Conservation (phyloP, 2,888 invertebrate genomes). For the Apotomis turbidana region DNA sequence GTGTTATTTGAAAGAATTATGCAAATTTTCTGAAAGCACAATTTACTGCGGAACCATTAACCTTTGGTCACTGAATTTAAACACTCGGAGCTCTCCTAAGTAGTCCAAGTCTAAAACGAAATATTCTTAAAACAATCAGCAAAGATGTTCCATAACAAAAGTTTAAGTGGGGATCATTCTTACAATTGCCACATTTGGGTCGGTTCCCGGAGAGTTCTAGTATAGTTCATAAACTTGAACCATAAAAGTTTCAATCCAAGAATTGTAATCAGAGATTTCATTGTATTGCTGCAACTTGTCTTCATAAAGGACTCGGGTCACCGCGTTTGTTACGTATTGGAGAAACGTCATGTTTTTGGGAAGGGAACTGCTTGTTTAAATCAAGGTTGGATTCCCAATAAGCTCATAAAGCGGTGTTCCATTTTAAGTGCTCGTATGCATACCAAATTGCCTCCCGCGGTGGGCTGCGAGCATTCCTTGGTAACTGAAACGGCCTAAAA, state of each 20-base stretch:
- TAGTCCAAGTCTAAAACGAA: slow-evolving; percentile 13
- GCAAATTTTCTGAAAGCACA: slow-evolving; percentile 12
- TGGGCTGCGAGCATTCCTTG: slow-evolving; percentile 32
- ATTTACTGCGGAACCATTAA: slow-evolving; percentile 10
- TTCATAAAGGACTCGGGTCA: slow-evolving; percentile 3
- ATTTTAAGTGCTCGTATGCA: slow-evolving; percentile 25
- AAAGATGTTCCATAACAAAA: slow-evolving; percentile 1
- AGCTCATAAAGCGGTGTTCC: slow-evolving; percentile 30
- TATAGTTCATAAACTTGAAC: slow-evolving; percentile 21
- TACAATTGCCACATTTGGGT: slow-evolving; percentile 16
- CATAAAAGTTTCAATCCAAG: slow-evolving; percentile 14
- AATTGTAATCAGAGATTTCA: background rate
- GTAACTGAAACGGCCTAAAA: slow-evolving; percentile 41
- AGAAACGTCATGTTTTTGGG: background rate
- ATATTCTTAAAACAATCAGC: slow-evolving; percentile 24
- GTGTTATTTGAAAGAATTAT: slow-evolving; percentile 29
- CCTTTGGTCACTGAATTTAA: slow-evolving; percentile 22
- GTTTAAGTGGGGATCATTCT: slow-evolving; percentile 18
- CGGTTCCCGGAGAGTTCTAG: slow-evolving; percentile 10
- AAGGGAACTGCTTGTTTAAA: slow-evolving; percentile 3
- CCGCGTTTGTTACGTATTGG: slow-evolving; percentile 10
- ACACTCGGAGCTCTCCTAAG: slow-evolving; percentile 18
- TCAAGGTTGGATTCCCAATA: slow-evolving; percentile 14
- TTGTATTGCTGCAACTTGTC: slow-evolving; percentile 13
- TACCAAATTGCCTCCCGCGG: slow-evolving; percentile 33